phyloP scores from a whole-genome alignment of 2,113 vertebrate genomes.

The Entomyzon cyanotis region DNA sequence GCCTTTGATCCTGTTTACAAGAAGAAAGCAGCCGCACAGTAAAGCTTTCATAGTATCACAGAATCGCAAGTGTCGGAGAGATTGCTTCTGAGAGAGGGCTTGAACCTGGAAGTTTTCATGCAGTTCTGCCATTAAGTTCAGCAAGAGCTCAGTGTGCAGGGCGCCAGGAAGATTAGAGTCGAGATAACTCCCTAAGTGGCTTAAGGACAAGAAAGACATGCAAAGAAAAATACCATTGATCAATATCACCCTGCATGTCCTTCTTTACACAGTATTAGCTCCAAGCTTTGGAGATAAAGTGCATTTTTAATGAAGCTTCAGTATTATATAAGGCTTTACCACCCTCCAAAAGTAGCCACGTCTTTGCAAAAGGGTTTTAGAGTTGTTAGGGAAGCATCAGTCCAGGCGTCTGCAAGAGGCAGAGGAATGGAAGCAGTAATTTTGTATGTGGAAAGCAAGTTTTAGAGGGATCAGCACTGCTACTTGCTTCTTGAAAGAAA shows the following conservation, averaged over 20 bases:
- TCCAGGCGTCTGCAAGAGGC: neutral
- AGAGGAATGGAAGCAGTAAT: neutral
- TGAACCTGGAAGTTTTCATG: conserved; percentile 38
- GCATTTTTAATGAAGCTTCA: neutral
- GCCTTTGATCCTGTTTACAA: conserved; percentile 62
- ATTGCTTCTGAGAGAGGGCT: conserved; percentile 10
- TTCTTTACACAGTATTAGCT: neutral
- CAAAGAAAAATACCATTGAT: neutral
- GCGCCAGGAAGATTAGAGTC: neutral
- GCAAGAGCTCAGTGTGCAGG: neutral
- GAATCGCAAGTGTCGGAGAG: conserved; percentile 6
- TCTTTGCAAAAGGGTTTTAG: neutral
- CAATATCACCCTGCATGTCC: neutral
- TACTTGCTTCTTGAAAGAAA: neutral
- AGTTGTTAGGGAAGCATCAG: neutral
- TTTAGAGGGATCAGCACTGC: neutral
- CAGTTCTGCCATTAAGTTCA: conserved; percentile 34
- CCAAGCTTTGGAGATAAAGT: neutral
- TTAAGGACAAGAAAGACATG: neutral
- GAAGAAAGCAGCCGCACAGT: neutral
- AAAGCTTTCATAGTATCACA: conserved; percentile 44
- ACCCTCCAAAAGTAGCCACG: neutral
- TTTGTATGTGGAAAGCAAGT: neutral
- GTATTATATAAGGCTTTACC: neutral
- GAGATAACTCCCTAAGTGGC: neutral